Percentiles rank a stretch among this genome's conserved stretches.
phyloP scores from a whole-genome alignment of 2,113 vertebrate species.

The Scomber japonicus region DNA sequence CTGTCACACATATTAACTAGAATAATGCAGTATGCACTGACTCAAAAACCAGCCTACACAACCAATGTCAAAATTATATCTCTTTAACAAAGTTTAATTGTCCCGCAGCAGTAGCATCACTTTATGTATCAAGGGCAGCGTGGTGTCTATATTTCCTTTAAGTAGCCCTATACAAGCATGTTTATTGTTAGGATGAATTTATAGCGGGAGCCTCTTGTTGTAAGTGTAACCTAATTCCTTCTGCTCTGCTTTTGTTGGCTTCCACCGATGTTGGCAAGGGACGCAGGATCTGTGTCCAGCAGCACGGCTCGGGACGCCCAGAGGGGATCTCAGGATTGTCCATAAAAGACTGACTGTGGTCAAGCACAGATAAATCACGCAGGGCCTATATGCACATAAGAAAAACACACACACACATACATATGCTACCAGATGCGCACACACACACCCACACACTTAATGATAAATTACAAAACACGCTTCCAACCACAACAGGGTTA shows the following conservation, averaged over 20 bases:
- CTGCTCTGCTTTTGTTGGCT: slow-evolving; percentile 69
- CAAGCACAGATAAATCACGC: slow-evolving; percentile 65
- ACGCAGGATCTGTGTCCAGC: slow-evolving; percentile 28
- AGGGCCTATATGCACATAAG: not conserved
- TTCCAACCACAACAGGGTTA: slow-evolving; percentile 76
- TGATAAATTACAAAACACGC: slow-evolving; percentile 57
- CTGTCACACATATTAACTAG: slow-evolving; percentile 47
- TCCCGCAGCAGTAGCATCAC: not conserved
- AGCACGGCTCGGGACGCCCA: slow-evolving; percentile 16
- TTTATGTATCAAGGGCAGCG: not conserved
- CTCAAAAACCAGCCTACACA: not conserved
- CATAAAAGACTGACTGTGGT: slow-evolving; percentile 61
- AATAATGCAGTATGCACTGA: slow-evolving; percentile 26
- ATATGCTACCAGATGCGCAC: not conserved
- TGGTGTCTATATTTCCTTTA: not conserved
- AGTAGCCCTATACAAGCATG: not conserved
- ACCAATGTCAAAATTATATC: not conserved
- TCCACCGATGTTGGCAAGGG: slow-evolving; percentile 16
- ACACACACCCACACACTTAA: slow-evolving; percentile 23
- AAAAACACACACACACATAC: slow-evolving; percentile 19
- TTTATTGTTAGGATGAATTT: slow-evolving; percentile 51
- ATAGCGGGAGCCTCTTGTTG: slow-evolving; percentile 44
- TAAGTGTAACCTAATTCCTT: slow-evolving; percentile 56
- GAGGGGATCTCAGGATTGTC: slow-evolving; percentile 56
- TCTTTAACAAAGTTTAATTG: not conserved